These are phyloP conservation scores for Pangasius macronema DNA, from an alignment of 2,797 vertebrate genomes.

Conservation along the genomic window DNA sequence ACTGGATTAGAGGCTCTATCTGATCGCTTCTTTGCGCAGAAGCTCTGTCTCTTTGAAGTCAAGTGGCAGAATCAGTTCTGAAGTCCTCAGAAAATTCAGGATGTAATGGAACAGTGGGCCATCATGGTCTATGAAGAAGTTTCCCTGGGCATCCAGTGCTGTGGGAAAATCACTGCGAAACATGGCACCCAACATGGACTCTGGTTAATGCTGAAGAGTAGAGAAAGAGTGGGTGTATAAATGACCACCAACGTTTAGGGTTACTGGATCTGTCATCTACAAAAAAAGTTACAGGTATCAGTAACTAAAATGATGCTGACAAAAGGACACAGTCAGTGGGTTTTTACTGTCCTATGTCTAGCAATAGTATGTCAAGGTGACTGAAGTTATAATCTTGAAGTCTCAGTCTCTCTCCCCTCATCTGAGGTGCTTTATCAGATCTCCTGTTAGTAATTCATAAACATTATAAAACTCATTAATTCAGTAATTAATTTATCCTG, in stretches of 20 bases:
- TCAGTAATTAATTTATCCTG: background rate
- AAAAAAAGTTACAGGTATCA: slow-evolving; percentile 9
- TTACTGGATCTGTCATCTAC: slow-evolving; percentile 95
- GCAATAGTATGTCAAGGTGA: background rate
- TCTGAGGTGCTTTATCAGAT: background rate
- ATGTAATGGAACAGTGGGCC: slow-evolving; percentile 95
- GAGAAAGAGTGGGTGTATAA: slow-evolving; percentile 95
- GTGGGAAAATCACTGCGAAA: slow-evolving; percentile 97
- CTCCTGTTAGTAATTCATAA: background rate
- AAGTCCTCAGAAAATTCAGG: slow-evolving; percentile 96
- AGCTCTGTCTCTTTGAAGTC: slow-evolving; percentile 97
- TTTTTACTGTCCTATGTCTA: background rate
- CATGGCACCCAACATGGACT: slow-evolving; percentile 99
- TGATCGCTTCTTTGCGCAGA: slow-evolving; percentile 94
- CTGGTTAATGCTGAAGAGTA: slow-evolving; percentile 92
- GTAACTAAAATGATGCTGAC: background rate
- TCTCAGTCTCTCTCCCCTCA: background rate
- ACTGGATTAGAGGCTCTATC: slow-evolving; percentile 95
- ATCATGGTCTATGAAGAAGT: slow-evolving; percentile 97
- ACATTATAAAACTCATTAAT: background rate
- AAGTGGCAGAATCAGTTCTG: slow-evolving; percentile 91
- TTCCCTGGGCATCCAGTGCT: slow-evolving; percentile 89
- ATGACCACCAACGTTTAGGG: slow-evolving; percentile 95
- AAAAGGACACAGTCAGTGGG: background rate
- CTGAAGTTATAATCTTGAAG: background rate